These are phyloP conservation scores for Pachycephus smyrnensis DNA, from an alignment of 2,888 invertebrate species.

Conservation along the genomic window DNA sequence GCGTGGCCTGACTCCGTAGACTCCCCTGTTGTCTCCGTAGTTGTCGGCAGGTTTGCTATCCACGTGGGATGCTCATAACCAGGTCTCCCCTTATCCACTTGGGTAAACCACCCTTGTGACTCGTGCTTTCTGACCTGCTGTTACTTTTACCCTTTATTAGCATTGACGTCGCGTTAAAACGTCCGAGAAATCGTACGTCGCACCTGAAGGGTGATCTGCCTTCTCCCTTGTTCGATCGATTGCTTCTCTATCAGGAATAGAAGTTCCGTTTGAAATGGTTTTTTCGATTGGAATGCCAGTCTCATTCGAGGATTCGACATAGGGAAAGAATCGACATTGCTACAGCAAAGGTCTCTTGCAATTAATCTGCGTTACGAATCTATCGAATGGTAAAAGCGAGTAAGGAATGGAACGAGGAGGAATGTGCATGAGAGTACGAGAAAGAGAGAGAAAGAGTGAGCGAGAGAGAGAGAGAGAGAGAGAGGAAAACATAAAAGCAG, in stretches of 20 bases:
- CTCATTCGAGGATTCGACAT: neutral
- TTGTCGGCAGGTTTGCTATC: neutral
- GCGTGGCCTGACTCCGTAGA: neutral
- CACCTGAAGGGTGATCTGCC: neutral
- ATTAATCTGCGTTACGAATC: slow-evolving; percentile 57
- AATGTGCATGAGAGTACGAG: neutral
- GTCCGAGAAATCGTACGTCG: neutral
- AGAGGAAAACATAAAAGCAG: slow-evolving; percentile 40
- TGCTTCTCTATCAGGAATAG: neutral
- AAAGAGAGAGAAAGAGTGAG: neutral
- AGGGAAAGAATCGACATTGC: neutral
- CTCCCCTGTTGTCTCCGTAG: neutral
- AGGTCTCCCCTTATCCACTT: neutral
- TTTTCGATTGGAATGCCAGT: neutral
- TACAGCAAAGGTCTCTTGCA: slow-evolving; percentile 52
- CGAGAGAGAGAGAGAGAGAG: neutral
- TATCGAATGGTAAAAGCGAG: slow-evolving; percentile 18
- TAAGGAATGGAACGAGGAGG: neutral
- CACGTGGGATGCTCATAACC: neutral
- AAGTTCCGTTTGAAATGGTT: neutral
- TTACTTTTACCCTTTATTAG: slow-evolving; percentile 6
- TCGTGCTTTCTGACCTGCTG: neutral
- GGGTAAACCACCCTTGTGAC: neutral
- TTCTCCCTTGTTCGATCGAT: neutral
- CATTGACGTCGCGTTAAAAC: neutral